Evolutionary conservation across 2,888 invertebrate species (phyloP), one percentile per base, ranked within the genome.

Genomic region (Phaedon cochleariae): DNA sequence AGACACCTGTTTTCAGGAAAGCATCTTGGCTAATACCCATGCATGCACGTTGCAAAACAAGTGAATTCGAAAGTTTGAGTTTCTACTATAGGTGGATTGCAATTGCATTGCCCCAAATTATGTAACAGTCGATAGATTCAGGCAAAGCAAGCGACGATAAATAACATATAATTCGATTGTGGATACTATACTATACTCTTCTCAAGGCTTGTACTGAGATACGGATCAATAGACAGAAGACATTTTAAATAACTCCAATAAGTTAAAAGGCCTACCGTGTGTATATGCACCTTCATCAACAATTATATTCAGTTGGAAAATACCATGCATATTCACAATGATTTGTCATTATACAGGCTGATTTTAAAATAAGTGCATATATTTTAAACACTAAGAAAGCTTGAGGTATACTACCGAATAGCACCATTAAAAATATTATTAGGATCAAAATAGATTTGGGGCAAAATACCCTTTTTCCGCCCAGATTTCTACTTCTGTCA

Each of bases 51-150:
- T 34, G 34, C 34, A 10, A 64, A 69, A 68, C 70, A 68, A 68
- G 67, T 70, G 68, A 62, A 70, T 65, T 68, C 57, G 68, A 70
- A 70, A 70, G 68, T 70, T 66, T 60, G 59, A 34, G 12, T 26
- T 26, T 6, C n/a, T n/a, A n/a, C n/a, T n/a, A n/a, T n/a, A n/a
- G 34, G 9, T 60, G 10, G 31, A 57, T 48, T 62, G 62, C 59
- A 58, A 48, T 64, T 60, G 69, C 62, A 64, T 26, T 68, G 68
- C 60, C 70, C 70, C 67, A 63, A 70, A 70, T 70, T 68, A 62
- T 66, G 70, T 68, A 70, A 53, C 12, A 34, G 34, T 34, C 12
- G 9, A 7, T 34, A 34, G 34, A 34, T 34, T 34, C 34, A 34
- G 29, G 7, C 29, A 29, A 29, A 29, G 29, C 29, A 29, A 12